Evolutionary conservation across 2,797 vertebrate genomes (phyloP).

Genomic region (Lepus townsendii): DNA sequence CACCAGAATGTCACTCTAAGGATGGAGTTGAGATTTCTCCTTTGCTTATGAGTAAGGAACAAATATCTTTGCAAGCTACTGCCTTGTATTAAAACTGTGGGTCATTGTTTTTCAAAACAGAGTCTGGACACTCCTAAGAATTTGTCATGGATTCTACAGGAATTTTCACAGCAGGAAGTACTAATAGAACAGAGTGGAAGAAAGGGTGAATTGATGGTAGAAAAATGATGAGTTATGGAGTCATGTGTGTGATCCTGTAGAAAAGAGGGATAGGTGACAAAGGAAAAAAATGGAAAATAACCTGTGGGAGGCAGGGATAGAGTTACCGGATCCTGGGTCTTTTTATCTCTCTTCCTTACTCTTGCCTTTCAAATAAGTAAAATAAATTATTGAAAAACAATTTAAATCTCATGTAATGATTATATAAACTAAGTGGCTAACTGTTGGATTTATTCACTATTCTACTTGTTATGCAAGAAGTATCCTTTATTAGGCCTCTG

Average conservation of each 20-base stretch:
- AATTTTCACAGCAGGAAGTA: conserved; percentile 61
- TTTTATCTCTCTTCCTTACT: too few species aligned
- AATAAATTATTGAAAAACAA: too few species aligned
- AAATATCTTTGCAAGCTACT: conserved; percentile 50
- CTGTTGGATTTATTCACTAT: background rate
- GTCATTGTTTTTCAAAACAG: conserved; percentile 54
- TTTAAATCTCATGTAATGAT: background rate
- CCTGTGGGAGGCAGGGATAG: too few species aligned
- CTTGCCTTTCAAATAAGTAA: too few species aligned
- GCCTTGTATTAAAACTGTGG: conserved; percentile 43
- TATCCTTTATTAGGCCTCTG: background rate
- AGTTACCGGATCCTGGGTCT: too few species aligned
- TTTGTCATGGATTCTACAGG: conserved; percentile 19
- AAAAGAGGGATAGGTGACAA: background rate
- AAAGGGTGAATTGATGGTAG: conserved; percentile 15
- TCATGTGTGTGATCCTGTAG: background rate
- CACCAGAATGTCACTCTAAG: background rate
- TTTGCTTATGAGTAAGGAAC: background rate
- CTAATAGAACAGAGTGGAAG: background rate
- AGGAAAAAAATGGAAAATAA: background rate
- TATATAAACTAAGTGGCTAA: background rate
- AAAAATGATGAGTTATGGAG: background rate
- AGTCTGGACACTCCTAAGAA: conserved; percentile 49
- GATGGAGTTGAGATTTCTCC: background rate
- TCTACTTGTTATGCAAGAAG: background rate